Evolutionary conservation across 2,113 vertebrate genomes (phyloP).

Genomic region (Heliornis fulica): DNA sequence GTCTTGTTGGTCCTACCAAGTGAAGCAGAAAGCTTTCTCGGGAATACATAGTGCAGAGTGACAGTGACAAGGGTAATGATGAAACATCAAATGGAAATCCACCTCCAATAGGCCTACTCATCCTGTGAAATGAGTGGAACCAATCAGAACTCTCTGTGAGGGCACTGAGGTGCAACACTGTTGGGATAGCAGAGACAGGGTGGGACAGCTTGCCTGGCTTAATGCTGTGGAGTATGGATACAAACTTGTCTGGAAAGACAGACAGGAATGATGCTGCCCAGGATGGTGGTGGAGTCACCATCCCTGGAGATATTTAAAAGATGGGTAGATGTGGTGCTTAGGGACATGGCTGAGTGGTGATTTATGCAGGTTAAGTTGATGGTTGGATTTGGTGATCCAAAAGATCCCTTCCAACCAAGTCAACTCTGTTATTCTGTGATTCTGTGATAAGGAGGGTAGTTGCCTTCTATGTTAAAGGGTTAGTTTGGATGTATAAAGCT

Average conservation of each 20-base stretch:
- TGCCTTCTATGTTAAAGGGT: not conserved
- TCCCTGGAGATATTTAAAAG: no score
- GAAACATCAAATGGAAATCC: not conserved
- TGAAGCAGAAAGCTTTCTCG: not conserved
- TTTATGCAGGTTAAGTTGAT: no score
- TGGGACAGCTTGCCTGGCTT: not conserved
- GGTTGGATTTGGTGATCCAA: no score
- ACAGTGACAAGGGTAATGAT: not conserved
- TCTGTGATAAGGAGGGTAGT: not conserved
- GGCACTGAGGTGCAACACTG: not conserved
- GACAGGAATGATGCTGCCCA: no score
- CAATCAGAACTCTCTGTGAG: not conserved
- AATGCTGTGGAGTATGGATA: not conserved
- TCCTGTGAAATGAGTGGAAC: not conserved
- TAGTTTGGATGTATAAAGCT: not conserved
- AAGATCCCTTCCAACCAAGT: no score
- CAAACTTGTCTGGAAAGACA: not conserved
- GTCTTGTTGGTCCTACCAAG: not conserved
- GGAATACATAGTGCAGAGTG: not conserved
- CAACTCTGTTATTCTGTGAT: no score
- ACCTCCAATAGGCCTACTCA: fast-evolving
- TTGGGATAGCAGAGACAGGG: not conserved
- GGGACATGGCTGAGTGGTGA: no score
- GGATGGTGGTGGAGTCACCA: no score
- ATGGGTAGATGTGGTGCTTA: no score